Evolutionary conservation across 2,888 invertebrate species (phyloP), one percentile per base, ranked within the genome.

Genomic region (Mellilla xanthometata): DNA sequence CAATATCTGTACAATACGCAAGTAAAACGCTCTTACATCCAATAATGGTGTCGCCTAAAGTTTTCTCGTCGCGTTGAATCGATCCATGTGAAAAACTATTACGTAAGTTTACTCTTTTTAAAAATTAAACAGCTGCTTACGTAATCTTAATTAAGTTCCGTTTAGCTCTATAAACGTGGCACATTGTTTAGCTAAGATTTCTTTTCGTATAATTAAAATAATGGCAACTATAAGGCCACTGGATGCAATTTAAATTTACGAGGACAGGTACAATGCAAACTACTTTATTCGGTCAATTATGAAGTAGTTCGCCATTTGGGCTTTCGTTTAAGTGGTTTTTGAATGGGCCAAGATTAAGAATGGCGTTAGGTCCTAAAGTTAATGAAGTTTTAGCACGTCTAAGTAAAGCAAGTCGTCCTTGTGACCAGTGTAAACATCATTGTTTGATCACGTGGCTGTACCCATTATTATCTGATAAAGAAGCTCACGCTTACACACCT

Each of bases 391-490:
- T n/a, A n/a, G n/a, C n/a, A n/a, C 48, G 49, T 56, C 60, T 64
- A 68, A 72, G 80, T 66, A 76, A 74, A 24, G n/a, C 62, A 69
- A 58, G 62, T 64, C 62, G 81, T 81, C 79, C 81, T 83, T 84
- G 79, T 68, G 56, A 49, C 60, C 55, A 82, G 67, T 76, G 76
- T 81, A 86, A 85, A 86, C 84, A 82, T 81, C 72, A 81, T 86
- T 85, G 85, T 85, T 84, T 75, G 63, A 77, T 83, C 83, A 84
- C 82, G 81, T 83, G 82, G 80, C 70, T 65, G 65, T 64, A 60
- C 65, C 72, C 68, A 82, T 81, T 81, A 85, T 78, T 68, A 76
- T 78, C 73, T 76, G 77, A 79, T 78, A 78, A 80, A 76, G 72
- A 65, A 64, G 67, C 72, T 67, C 71, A 66, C 66, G 62, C 64